A percentile compares a stretch with the other conserved stretches of the same genome.
These are phyloP conservation scores for Mythimna pallens DNA, from an alignment of 2,888 invertebrate species.

Conservation along the genomic window DNA sequence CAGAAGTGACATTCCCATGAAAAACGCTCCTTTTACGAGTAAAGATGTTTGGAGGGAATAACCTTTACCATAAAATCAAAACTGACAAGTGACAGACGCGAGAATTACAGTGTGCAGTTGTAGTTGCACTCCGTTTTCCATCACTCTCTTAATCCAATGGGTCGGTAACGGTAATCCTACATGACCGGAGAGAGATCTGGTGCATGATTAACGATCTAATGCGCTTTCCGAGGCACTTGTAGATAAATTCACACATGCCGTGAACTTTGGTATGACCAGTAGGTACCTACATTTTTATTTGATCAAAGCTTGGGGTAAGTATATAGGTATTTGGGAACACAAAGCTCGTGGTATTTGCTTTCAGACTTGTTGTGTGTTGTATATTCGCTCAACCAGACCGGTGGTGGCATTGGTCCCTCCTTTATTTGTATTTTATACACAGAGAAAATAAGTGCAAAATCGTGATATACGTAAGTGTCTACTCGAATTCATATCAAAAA, in stretches of 20 bases:
- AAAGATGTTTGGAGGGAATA: too few relatives aligned
- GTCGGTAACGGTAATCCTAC: too few relatives aligned
- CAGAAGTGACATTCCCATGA: too few relatives aligned
- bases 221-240: neutral
- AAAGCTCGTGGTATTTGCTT: slow-evolving; percentile 40
- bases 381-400: slow-evolving; percentile 27
- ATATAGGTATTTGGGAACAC: slow-evolving; percentile 12
- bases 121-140: too few relatives aligned
- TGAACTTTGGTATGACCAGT: slow-evolving; percentile 17
- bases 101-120: too few relatives aligned
- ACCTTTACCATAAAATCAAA: too few relatives aligned
- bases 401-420: slow-evolving; percentile 11
- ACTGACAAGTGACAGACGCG: too few relatives aligned
- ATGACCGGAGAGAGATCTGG: too few relatives aligned
- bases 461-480: neutral
- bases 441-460: slow-evolving; percentile 2
- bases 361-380: slow-evolving; percentile 33
- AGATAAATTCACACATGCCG: too few relatives aligned
- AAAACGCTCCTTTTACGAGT: too few relatives aligned
- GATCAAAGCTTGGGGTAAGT: slow-evolving; percentile 16
- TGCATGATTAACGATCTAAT: too few relatives aligned
- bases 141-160: too few relatives aligned
- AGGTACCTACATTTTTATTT: slow-evolving; percentile 23
- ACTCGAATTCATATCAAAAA: neutral
- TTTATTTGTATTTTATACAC: slow-evolving; percentile 29